These are phyloP conservation scores for Arizona elegans DNA, from an alignment of 2,113 vertebrate genomes.

Conservation along the genomic window DNA sequence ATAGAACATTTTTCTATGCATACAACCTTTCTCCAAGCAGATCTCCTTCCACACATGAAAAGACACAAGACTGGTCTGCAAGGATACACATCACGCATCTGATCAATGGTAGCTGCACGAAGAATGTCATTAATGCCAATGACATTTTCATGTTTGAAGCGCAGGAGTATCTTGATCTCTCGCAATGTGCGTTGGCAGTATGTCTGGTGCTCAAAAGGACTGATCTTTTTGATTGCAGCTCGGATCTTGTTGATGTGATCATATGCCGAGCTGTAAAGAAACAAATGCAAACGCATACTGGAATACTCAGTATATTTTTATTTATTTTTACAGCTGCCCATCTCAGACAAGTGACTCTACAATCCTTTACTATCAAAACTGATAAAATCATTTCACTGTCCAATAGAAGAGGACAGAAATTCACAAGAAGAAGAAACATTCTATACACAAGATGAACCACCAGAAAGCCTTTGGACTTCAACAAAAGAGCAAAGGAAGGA, in stretches of 20 bases:
- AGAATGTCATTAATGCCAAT: constrained; percentile 90
- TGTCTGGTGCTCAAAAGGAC: constrained; percentile 90
- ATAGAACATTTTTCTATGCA: background rate
- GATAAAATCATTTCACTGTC: background rate
- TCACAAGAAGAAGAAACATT: background rate
- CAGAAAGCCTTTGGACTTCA: background rate
- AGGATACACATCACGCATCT: constrained; percentile 93
- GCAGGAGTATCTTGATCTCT: constrained; percentile 89
- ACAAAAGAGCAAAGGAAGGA: background rate
- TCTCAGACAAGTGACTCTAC: background rate
- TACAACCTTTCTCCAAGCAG: background rate
- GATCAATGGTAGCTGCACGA: constrained; percentile 79
- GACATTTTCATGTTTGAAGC: constrained; percentile 88
- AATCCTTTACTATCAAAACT: background rate
- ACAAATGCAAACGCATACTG: background rate
- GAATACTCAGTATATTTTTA: background rate
- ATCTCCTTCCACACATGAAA: background rate
- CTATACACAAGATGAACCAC: background rate
- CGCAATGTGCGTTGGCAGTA: constrained; percentile 88
- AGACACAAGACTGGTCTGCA: background rate
- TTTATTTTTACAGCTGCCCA: background rate
- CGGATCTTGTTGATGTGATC: constrained; percentile 78
- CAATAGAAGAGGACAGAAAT: background rate
- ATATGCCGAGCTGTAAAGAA: constrained; percentile 74
- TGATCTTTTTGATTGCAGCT: constrained; percentile 91